phyloP scores from a whole-genome alignment of 2,888 invertebrate species.

The Linhomoeus sp. region DNA sequence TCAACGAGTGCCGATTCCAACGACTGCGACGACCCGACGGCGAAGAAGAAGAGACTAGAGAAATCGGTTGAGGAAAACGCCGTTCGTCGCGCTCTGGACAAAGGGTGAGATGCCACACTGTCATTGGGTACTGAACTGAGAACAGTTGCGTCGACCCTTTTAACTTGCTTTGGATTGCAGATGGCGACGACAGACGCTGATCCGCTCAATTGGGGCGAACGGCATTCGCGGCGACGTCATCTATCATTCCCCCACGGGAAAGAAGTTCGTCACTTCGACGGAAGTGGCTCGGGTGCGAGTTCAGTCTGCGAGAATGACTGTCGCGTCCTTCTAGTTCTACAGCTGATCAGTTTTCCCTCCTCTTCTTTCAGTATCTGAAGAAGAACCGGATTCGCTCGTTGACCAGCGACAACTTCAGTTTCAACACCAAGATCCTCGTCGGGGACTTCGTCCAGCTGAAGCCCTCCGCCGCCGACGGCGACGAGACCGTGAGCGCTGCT shows the following conservation, averaged over 20 bases:
- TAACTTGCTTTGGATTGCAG: conserved; percentile 1
- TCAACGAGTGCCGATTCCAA: too few relatives aligned
- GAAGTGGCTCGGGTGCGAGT: conserved; percentile 38
- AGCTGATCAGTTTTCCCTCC: too few relatives aligned
- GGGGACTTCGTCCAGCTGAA: conserved; percentile 62
- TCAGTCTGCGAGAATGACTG: too few relatives aligned
- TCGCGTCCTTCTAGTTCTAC: too few relatives aligned
- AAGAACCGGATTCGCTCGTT: conserved; percentile 44
- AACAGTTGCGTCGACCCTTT: too few relatives aligned
- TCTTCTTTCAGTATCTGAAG: conserved; percentile 47
- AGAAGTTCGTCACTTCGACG: conserved; percentile 41
- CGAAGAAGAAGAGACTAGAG: too few relatives aligned
- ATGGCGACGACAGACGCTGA: conserved; percentile 18
- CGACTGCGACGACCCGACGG: too few relatives aligned
- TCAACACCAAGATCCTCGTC: conserved; percentile 63
- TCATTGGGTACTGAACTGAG: too few relatives aligned
- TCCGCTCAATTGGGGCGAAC: conserved; percentile 29
- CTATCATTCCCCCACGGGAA: conserved; percentile 52
- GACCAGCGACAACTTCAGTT: conserved; percentile 69
- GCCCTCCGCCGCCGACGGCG: conserved; percentile 33
- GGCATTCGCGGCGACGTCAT: conserved; percentile 81
- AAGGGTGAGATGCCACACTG: too few relatives aligned
- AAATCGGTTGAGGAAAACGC: too few relatives aligned
- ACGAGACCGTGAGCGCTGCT: too few relatives aligned
- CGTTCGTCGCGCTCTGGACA: too few relatives aligned